A percentile compares a stretch with the other conserved stretches of the same genome.
Evolutionary conservation across 2,113 vertebrate species (phyloP).

Genomic region (Leptobrachium leishanense): DNA sequence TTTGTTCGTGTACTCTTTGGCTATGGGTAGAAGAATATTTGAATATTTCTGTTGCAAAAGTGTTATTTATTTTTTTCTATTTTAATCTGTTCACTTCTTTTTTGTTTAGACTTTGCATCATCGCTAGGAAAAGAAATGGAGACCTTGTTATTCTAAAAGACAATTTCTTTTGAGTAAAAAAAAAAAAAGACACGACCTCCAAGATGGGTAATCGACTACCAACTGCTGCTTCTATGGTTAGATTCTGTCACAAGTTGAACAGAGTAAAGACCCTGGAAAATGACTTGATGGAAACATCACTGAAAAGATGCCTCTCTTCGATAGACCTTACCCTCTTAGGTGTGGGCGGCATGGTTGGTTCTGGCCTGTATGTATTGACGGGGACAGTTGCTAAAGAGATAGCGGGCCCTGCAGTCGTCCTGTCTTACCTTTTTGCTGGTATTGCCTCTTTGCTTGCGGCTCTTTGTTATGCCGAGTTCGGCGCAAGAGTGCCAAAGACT

Average conservation of each 20-base stretch:
- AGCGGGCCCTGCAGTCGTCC: conserved; percentile 79
- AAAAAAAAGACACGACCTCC: neutral
- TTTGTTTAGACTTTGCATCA: no score
- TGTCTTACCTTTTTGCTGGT: conserved; percentile 86
- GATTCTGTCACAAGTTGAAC: conserved; percentile 86
- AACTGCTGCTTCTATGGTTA: conserved; percentile 69
- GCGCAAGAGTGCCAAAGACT: conserved; percentile 87
- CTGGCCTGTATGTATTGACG: conserved; percentile 89
- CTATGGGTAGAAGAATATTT: no score
- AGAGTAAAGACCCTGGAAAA: conserved; percentile 88
- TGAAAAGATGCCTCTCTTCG: conserved; percentile 87
- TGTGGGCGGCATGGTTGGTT: conserved; percentile 92
- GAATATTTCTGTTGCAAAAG: no score
- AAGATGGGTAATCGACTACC: conserved; percentile 76
- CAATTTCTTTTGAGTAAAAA: no score
- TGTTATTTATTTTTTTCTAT: no score
- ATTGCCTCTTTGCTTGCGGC: conserved; percentile 88
- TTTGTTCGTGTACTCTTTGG: no score
- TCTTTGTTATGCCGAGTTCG: conserved; percentile 93
- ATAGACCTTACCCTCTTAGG: conserved; percentile 87
- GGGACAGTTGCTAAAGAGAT: conserved; percentile 91
- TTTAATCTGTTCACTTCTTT: no score
- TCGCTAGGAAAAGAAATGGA: no score
- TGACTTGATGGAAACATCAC: conserved; percentile 84
- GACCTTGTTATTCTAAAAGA: no score